These are phyloP conservation scores for Heliconius charithonia DNA, from an alignment of 2,888 invertebrate genomes.

Conservation along the genomic window DNA sequence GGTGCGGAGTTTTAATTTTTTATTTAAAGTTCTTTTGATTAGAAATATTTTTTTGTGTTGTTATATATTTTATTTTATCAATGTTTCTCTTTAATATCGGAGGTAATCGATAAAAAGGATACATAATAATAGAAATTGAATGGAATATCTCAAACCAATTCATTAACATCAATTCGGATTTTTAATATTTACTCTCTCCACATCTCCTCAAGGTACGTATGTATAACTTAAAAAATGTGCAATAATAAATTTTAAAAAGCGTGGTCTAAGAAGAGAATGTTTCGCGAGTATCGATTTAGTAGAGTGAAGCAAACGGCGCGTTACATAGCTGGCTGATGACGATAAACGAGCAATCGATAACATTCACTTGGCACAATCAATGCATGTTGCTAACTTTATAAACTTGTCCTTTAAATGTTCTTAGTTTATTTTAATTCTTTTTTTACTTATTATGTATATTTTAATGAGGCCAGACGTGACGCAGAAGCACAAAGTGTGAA, in stretches of 20 bases:
- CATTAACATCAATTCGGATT: not conserved
- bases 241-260: not conserved
- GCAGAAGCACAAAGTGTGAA: no score
- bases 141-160: not conserved
- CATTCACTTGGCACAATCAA: conserved; percentile 43
- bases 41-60: not conserved
- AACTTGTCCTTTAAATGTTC: not conserved
- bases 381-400: conserved; percentile 24
- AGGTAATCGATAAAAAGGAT: not conserved
- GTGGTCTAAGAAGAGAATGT: conserved; percentile 32
- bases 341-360: conserved; percentile 43
- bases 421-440: not conserved
- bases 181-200: not conserved
- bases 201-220: not conserved
- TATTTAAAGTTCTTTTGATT: not conserved
- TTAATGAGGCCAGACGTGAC: not conserved
- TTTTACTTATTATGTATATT: not conserved
- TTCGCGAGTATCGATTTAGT: conserved; percentile 40
- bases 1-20: not conserved
- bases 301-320: conserved; percentile 40
- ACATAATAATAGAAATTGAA: not conserved
- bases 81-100: not conserved
- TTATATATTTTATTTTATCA: not conserved
- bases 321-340: conserved; percentile 40
- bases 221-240: not conserved